Conservation (phyloP, 2,113 vertebrate genomes). For the Alosa alosa region DNA sequence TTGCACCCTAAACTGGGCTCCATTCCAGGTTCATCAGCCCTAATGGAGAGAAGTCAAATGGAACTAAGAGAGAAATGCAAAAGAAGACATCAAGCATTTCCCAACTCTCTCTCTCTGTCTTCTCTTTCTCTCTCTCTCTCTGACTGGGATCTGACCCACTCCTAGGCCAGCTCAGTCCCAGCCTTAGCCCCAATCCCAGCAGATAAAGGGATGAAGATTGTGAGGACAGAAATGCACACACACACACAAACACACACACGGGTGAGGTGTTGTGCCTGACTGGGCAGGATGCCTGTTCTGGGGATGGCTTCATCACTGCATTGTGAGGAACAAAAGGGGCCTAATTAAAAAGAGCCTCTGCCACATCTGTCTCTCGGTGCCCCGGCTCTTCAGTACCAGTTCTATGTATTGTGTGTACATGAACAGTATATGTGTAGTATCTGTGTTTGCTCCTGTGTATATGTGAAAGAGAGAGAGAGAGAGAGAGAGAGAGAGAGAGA, state of each 20-base stretch:
- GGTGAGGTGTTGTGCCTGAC: neutral
- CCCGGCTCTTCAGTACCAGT: too few species aligned
- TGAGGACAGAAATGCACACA: neutral
- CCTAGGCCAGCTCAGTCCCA: too few species aligned
- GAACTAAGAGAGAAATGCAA: too few species aligned
- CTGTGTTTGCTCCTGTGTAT: neutral
- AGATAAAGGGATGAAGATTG: neutral
- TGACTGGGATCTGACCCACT: too few species aligned
- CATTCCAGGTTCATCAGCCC: too few species aligned
- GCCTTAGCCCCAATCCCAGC: neutral
- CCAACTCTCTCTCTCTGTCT: too few species aligned
- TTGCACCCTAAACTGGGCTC: too few species aligned
- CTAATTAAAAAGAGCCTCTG: constrained; percentile 87
- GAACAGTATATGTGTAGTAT: neutral
- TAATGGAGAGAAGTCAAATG: too few species aligned
- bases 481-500: too few species aligned
- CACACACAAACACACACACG: neutral
- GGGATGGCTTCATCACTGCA: constrained; percentile 55
- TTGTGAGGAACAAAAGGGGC: constrained; percentile 83
- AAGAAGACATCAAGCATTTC: too few species aligned
- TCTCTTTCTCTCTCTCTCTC: too few species aligned
- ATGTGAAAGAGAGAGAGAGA: neutral
- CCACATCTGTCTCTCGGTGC: constrained; percentile 81
- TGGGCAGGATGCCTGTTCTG: neutral
- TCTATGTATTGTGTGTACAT: neutral